Percentiles rank a stretch among this genome's conserved stretches.
Conservation (phyloP, 2,113 vertebrate species). For the Clarias macrocephalus region DNA sequence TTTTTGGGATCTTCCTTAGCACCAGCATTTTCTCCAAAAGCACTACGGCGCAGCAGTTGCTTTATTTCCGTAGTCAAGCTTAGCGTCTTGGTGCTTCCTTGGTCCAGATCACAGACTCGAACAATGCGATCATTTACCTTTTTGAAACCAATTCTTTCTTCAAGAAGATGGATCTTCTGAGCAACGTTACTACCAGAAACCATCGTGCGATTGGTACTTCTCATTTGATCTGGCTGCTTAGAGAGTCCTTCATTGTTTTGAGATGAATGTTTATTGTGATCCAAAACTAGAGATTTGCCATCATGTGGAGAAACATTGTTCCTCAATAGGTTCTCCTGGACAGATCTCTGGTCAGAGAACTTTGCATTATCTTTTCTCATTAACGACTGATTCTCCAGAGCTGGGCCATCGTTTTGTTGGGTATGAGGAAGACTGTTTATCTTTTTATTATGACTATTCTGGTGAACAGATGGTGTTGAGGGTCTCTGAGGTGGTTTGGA, state of each 20-base stretch:
- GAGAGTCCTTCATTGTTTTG: background rate
- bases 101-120: conserved; percentile 51
- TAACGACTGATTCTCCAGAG: background rate
- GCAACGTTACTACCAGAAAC: conserved; percentile 3
- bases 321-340: background rate
- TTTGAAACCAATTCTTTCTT: conserved; percentile 65
- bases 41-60: conserved; percentile 41
- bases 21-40: conserved; percentile 14
- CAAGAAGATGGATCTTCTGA: conserved; percentile 41
- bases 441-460: conserved; percentile 14
- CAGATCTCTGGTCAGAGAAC: background rate
- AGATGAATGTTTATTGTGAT: background rate
- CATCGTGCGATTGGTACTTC: background rate
- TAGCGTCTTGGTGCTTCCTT: background rate
- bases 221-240: background rate
- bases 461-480: conserved; percentile 27
- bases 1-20: conserved; percentile 51
- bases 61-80: conserved; percentile 45
- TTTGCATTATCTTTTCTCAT: background rate
- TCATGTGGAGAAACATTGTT: background rate
- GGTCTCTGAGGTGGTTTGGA: conserved; percentile 23
- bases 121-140: conserved; percentile 62
- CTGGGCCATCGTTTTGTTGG: conserved; percentile 30
- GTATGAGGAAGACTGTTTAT: conserved; percentile 16
- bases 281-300: background rate